Evolutionary conservation across 1,140 invertebrate species (phyloP), one percentile per base, ranked within the genome.

Genomic region (Panonychus citri): DNA sequence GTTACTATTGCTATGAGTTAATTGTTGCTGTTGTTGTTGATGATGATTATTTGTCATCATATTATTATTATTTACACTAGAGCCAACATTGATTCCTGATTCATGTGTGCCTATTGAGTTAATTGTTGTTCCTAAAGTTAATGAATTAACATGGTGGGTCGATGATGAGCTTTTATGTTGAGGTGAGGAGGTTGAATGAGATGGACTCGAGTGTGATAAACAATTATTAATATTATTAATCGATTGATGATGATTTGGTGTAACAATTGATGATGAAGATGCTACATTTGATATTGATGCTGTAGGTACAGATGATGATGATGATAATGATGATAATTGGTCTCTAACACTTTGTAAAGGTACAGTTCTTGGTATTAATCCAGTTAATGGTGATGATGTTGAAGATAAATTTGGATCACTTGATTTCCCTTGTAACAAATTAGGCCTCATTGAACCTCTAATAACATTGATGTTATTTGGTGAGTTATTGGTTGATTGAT

Each of bases 301-400:
- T 24, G 46, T 13, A 25, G 49, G 12, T 28, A 13, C 15, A 54
- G 48, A 49, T 17, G 27, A 25, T 56, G 54, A n/a, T 50, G 57
- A 5, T 52, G 48, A 49, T 17, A 21, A 25, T 56, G 54, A n/a
- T 50, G 57, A 5, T 52, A 37, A 13, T 46, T 61, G 40, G 51
- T 54, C n/a, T 49, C 49, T 26, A 58, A 46, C 12, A 50, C 57
- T n/a, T 59, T 60, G 56, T 13, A 61, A 43, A 1, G 60, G 59
- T 12, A 60, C 58, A 7, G 62, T 61, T 53, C 59, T 58, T 21
- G 61, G 60, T 13, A 60, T 51, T 17, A 46, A 34, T 34, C 42
- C 17, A 24, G 24, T 46, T 46, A 24, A 46, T 46, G 17, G 28
- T 53, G 42, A 8, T 51, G 57, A 49, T 51, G 54, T 37, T 49